phyloP scores from a whole-genome alignment of 1,140 invertebrate species.

The Plectus sambesii region DNA sequence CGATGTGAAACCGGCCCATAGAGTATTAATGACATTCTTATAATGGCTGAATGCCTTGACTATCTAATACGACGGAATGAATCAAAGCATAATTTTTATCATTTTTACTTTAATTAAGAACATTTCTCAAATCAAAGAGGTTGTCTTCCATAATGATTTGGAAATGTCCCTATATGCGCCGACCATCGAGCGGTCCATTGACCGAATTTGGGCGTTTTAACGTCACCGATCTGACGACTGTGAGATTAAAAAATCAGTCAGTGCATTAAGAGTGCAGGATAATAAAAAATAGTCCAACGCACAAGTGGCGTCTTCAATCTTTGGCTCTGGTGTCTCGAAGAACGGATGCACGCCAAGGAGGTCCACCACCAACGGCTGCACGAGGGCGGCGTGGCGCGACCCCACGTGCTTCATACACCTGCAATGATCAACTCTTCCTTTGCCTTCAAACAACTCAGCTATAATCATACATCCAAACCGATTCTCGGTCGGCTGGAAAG shows the following conservation, averaged over 20 bases:
- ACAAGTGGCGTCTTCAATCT: constrained; percentile 84
- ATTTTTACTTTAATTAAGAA: too few species aligned
- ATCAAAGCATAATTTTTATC: too few species aligned
- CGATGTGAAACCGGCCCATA: too few species aligned
- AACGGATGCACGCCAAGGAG: constrained; percentile 84
- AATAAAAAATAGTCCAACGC: constrained; percentile 7
- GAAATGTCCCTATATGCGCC: too few species aligned
- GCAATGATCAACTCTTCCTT: constrained; percentile 18
- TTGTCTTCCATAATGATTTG: too few species aligned
- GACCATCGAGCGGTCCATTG: too few species aligned
- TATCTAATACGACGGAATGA: too few species aligned
- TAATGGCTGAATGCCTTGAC: too few species aligned
- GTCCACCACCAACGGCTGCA: constrained; percentile 73
- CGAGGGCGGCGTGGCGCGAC: constrained; percentile 70
- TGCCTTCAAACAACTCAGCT: constrained; percentile 17
- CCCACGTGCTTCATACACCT: constrained; percentile 77
- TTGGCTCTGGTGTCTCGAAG: constrained; percentile 85
- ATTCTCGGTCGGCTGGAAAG: constrained; percentile 82
- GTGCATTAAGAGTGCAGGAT: constrained; percentile 1
- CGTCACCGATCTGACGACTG: too few species aligned
- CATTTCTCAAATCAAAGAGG: too few species aligned
- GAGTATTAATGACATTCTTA: too few species aligned
- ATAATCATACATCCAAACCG: constrained; percentile 61
- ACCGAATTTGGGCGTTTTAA: too few species aligned
- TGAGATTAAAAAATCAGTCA: constrained; percentile 4